A percentile compares a stretch with the other conserved stretches of the same genome.
Conservation (phyloP, 2,888 invertebrate genomes). For the Griposia aprilina region DNA sequence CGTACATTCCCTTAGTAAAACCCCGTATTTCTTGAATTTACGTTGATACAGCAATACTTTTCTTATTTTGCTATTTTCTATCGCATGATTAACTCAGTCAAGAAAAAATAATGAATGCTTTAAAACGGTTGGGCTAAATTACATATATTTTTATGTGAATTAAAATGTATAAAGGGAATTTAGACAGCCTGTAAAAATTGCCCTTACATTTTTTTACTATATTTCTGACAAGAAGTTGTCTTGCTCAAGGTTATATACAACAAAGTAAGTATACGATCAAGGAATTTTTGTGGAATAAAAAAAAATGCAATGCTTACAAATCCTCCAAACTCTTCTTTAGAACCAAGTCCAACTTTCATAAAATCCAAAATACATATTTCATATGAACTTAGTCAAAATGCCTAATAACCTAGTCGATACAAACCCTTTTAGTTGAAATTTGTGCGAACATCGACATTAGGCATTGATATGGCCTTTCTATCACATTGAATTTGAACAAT, state of each 20-base stretch:
- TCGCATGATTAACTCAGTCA: background rate
- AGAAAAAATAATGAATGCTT: background rate
- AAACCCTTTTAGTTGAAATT: slow-evolving; percentile 12
- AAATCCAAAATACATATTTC: slow-evolving; percentile 2
- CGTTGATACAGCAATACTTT: background rate
- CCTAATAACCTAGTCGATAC: slow-evolving; percentile 17
- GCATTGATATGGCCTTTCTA: slow-evolving; percentile 18
- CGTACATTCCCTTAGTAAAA: slow-evolving; percentile 14
- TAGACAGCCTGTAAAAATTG: background rate
- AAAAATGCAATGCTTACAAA: background rate
- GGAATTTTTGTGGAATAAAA: background rate
- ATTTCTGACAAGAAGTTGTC: background rate
- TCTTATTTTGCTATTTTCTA: background rate
- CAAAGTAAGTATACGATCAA: background rate
- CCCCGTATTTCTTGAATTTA: background rate
- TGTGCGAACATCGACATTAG: slow-evolving; percentile 25
- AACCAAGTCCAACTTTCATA: background rate
- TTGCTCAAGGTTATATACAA: background rate
- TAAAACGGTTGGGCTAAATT: background rate
- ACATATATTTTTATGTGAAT: background rate
- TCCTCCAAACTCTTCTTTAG: background rate
- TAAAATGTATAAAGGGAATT: background rate
- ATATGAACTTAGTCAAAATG: slow-evolving; percentile 20
- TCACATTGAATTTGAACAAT: slow-evolving; percentile 34
- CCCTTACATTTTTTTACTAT: background rate